A percentile compares a stretch with the other conserved stretches of the same genome.
Conservation (phyloP, 2,888 invertebrate genomes). For the Eupithecia abbreviata region DNA sequence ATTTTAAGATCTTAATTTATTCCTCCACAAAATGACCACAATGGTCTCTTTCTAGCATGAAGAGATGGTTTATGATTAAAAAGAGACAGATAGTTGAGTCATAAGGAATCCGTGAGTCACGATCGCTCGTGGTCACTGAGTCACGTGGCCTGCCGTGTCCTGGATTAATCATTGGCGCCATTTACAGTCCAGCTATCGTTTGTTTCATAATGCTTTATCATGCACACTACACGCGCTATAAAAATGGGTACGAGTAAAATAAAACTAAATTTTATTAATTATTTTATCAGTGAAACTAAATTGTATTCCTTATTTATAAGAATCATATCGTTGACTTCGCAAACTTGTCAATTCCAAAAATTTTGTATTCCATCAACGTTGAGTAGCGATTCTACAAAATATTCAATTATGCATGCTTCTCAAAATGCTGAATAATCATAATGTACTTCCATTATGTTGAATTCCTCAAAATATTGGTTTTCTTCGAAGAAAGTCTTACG, state of each 20-base stretch:
- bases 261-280: too few relatives aligned
- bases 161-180: conserved; percentile 60
- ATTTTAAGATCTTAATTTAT: conserved; percentile 40
- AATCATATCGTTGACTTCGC: background rate
- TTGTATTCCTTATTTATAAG: background rate
- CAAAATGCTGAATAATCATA: conserved; percentile 2
- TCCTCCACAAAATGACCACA: conserved; percentile 27
- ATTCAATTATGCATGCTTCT: background rate
- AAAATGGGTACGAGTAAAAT: background rate
- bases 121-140: conserved; percentile 65
- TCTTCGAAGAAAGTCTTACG: background rate
- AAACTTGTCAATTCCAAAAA: background rate
- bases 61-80: conserved; percentile 42
- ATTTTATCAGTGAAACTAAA: too few relatives aligned
- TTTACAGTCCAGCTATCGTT: conserved; percentile 35
- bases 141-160: conserved; percentile 63
- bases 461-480: background rate
- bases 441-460: background rate
- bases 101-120: conserved; percentile 62
- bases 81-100: conserved; percentile 56
- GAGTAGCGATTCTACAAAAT: background rate
- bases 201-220: background rate
- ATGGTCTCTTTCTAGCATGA: conserved; percentile 42
- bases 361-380: background rate
- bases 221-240: background rate